Evolutionary conservation across 2,888 invertebrate species (phyloP), one percentile per base, ranked within the genome.

Genomic region (Altica lythri): DNA sequence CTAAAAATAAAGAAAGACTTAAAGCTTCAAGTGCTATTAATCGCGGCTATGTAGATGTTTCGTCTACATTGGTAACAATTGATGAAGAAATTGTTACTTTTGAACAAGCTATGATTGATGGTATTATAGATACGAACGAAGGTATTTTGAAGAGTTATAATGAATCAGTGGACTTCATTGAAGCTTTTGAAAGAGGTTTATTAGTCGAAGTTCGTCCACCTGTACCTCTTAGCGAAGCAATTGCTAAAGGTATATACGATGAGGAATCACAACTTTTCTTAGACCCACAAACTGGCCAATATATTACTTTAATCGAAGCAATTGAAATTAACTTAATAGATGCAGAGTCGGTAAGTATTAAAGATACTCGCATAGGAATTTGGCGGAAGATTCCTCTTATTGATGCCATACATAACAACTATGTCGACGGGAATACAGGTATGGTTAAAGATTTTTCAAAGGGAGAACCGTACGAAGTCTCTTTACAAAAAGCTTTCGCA

Each of bases 141-240:
- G 92, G 92, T 27, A 76, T 81, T 13, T 74, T 85, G 68, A 81
- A 81, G 6, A 82, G 84, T 17, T 79, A 80, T 59, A 80, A 72
- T 13, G 71, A 75, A 43, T 71, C 81, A 35, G 78, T 92, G 45
- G 88, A 91, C 75, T 90, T 93, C 69, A 84, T 86, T 40, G 90
- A 92, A 79, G 93, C 92, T 1, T 88, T 92, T 64, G 92, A 93
- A 74, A 83, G 86, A 59, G 93, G 92, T 17, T 79, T 90, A 47
- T 77, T 94, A 19, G 82, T 92, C 8, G 93, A 94, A 77, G 87
- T 90, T 1, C 83, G 87, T 49, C 86, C 88, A 72, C 92, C 93
- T 0, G 80, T 93, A 72, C 86, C 90, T 6, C 79, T 94, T 2
- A 86, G 86, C 61, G 92, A 92, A 76, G 90, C 92, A 0, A 80